These are phyloP conservation scores for Champsocephalus gunnari DNA, from an alignment of 2,797 vertebrate species.

Conservation along the genomic window DNA sequence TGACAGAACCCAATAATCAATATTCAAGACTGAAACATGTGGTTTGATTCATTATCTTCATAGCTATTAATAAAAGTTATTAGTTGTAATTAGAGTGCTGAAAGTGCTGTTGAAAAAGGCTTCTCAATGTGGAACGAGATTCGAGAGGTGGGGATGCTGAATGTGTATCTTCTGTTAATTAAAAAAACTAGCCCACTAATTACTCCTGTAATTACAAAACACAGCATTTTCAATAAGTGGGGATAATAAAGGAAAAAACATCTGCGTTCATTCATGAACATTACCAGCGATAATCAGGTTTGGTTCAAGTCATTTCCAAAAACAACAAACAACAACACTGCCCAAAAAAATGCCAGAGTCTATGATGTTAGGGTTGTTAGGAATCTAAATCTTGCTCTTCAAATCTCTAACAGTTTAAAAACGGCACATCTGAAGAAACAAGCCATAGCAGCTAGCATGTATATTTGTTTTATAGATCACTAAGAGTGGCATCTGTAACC, in stretches of 20 bases:
- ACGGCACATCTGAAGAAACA: constrained; percentile 6
- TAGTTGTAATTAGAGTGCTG: constrained; percentile 52
- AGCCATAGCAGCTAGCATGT: neutral
- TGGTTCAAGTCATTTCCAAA: constrained; percentile 34
- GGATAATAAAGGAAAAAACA: neutral
- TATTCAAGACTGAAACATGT: constrained; percentile 41
- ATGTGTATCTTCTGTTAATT: constrained; percentile 76
- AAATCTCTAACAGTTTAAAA: constrained; percentile 1
- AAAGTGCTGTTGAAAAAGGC: constrained; percentile 46
- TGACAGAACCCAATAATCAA: constrained; percentile 50
- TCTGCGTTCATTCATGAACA: constrained; percentile 49
- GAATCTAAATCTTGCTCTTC: constrained; percentile 9
- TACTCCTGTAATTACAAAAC: constrained; percentile 76
- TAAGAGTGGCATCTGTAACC: constrained; percentile 13
- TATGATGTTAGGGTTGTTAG: constrained; percentile 4
- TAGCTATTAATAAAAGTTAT: constrained; percentile 60
- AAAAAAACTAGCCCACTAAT: constrained; percentile 74
- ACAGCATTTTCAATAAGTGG: constrained; percentile 50
- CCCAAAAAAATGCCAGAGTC: constrained; percentile 18
- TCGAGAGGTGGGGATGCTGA: constrained; percentile 62
- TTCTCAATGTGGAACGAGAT: constrained; percentile 44
- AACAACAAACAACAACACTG: constrained; percentile 8
- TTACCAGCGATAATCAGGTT: constrained; percentile 53
- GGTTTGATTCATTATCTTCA: constrained; percentile 53
- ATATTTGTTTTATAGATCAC: neutral